These are phyloP conservation scores for Callospermophilus lateralis DNA, from an alignment of 2,113 vertebrate genomes.

Conservation along the genomic window DNA sequence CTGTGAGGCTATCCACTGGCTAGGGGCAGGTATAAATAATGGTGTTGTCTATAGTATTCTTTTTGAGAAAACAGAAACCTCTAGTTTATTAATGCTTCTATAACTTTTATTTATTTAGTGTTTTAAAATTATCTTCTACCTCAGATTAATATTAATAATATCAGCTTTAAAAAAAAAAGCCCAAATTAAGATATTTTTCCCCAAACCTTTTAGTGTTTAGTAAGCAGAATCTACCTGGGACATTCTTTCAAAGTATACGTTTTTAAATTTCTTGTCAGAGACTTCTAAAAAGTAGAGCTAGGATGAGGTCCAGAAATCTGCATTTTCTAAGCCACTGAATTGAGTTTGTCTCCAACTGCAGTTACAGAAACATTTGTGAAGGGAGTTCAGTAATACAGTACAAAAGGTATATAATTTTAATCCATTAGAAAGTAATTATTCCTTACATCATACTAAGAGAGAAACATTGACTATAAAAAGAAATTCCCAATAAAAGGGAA, in stretches of 20 bases:
- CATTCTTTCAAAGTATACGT: background rate
- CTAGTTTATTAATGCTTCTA: background rate
- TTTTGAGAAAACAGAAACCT: background rate
- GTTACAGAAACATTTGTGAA: background rate
- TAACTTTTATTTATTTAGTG: background rate
- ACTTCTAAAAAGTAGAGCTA: background rate
- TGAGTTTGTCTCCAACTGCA: background rate
- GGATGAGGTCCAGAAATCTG: background rate
- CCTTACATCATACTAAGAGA: background rate
- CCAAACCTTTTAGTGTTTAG: background rate
- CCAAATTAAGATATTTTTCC: background rate
- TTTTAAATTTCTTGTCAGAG: background rate
- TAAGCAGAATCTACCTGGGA: background rate
- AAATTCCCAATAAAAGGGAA: conserved; percentile 2
- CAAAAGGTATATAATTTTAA: background rate
- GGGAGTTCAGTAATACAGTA: background rate
- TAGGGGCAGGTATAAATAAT: background rate
- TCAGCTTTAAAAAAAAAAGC: background rate
- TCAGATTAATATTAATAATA: background rate
- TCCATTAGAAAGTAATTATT: background rate
- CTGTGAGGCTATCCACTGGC: background rate
- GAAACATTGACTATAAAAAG: background rate
- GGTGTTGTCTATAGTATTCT: background rate
- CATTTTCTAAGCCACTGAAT: background rate
- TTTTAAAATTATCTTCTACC: background rate